A percentile compares a stretch with the other conserved stretches of the same genome.
Evolutionary conservation across 2,113 vertebrate genomes (phyloP).

Genomic region (Actinemys pallida): DNA sequence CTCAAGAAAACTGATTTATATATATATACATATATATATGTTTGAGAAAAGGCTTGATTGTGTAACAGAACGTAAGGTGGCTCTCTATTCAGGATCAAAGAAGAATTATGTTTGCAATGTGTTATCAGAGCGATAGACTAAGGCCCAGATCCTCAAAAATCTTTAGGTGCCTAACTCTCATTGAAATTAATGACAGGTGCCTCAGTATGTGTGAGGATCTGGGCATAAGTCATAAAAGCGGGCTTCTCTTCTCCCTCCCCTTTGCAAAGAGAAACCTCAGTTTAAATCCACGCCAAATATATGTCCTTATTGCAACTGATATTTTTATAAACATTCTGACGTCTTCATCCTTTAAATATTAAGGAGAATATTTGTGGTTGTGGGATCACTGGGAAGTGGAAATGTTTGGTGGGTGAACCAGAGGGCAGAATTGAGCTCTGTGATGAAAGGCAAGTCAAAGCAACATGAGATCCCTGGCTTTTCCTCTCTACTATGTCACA

Average conservation of each 20-base stretch:
- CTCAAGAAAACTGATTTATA: not conserved
- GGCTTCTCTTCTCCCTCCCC: not conserved
- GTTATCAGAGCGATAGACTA: not conserved
- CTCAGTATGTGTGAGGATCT: not conserved
- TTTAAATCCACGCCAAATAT: not conserved
- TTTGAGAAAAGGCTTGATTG: not conserved
- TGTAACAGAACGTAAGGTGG: not conserved
- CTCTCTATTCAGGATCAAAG: not conserved
- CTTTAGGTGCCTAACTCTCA: not conserved
- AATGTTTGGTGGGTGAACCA: not conserved
- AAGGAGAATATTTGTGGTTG: not conserved
- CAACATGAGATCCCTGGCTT: not conserved
- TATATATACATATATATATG: too few relatives aligned
- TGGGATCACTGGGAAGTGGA: not conserved
- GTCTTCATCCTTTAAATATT: not conserved
- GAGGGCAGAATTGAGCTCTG: not conserved
- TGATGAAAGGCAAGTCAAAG: not conserved
- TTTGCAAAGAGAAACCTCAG: not conserved
- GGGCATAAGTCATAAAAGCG: not conserved
- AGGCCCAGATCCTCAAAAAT: not conserved
- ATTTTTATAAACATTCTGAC: not conserved
- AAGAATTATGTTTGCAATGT: not conserved
- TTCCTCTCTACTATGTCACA: not conserved
- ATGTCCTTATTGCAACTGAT: accelerated
- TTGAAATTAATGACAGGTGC: not conserved